Evolutionary conservation across 2,113 vertebrate species (phyloP).

Genomic region (Mesoclemmys tuberculata): DNA sequence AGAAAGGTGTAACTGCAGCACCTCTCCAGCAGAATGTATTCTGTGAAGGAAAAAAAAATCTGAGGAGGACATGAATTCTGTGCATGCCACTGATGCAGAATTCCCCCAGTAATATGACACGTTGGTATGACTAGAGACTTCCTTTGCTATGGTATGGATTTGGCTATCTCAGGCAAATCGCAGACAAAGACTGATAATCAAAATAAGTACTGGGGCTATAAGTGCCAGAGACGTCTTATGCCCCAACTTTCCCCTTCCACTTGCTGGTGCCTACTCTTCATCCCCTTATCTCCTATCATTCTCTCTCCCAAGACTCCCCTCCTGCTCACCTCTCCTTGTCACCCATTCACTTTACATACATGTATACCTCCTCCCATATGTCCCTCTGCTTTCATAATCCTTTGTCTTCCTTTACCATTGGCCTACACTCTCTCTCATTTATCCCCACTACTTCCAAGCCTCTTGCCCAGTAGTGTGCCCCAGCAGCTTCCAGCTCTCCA

Average conservation of each 20-base stretch:
- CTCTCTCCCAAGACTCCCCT: background rate
- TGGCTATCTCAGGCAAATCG: background rate
- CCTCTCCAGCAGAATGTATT: too few relatives aligned
- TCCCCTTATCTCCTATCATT: accelerated
- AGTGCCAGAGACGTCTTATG: background rate
- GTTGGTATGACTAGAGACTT: background rate
- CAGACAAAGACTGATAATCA: background rate
- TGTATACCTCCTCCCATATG: background rate
- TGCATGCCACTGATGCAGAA: too few relatives aligned
- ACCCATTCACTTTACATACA: background rate
- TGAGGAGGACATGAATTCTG: too few relatives aligned
- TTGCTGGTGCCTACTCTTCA: background rate
- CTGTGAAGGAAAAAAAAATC: too few relatives aligned
- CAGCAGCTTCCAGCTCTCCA: background rate
- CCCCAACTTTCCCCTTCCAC: background rate
- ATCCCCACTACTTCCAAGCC: background rate
- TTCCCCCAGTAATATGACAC: background rate
- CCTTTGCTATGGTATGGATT: background rate
- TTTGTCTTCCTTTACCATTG: background rate
- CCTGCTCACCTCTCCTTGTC: background rate
- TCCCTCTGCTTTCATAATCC: background rate
- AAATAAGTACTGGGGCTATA: background rate
- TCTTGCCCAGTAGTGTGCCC: background rate
- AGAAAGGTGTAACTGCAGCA: too few relatives aligned
- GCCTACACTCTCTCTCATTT: background rate